phyloP scores from a whole-genome alignment of 2,888 invertebrate genomes.

The Stenichneumon culpator region DNA sequence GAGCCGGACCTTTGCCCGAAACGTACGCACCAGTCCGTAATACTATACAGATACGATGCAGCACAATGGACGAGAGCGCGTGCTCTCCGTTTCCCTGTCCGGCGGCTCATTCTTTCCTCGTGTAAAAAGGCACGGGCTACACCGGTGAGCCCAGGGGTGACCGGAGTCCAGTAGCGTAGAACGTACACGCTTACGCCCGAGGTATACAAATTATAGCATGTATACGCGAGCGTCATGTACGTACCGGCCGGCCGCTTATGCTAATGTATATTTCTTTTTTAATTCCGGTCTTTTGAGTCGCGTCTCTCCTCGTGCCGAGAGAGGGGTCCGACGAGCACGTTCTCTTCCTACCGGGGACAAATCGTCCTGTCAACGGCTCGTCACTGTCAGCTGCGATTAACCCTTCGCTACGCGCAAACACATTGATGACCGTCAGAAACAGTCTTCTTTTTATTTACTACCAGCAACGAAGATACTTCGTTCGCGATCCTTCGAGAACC shows the following conservation, averaged over 20 bases:
- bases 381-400: conserved; percentile 79
- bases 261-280: conserved; percentile 72
- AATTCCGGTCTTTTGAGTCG: conserved; percentile 71
- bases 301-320: conserved; percentile 34
- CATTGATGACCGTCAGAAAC: neutral
- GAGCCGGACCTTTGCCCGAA: conserved; percentile 25
- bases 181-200: conserved; percentile 33
- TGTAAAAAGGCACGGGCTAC: conserved; percentile 50
- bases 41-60: conserved; percentile 29
- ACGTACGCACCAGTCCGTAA: conserved; percentile 22
- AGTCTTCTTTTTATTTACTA: conserved; percentile 14
- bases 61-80: conserved; percentile 56
- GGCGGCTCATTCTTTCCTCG: conserved; percentile 42
- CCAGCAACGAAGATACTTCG: no score
- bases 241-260: conserved; percentile 73
- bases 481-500: no score
- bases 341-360: conserved; percentile 51
- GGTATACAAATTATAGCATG: conserved; percentile 52
- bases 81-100: conserved; percentile 47
- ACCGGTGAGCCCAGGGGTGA: conserved; percentile 31
- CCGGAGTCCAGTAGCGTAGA: conserved; percentile 44
- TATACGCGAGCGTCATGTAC: conserved; percentile 13
- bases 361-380: conserved; percentile 79
- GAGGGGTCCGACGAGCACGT: conserved; percentile 31
- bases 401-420: conserved; percentile 35